These are phyloP conservation scores for Ornithoptera alexandrae DNA, from an alignment of 2,888 invertebrate species.

Conservation along the genomic window DNA sequence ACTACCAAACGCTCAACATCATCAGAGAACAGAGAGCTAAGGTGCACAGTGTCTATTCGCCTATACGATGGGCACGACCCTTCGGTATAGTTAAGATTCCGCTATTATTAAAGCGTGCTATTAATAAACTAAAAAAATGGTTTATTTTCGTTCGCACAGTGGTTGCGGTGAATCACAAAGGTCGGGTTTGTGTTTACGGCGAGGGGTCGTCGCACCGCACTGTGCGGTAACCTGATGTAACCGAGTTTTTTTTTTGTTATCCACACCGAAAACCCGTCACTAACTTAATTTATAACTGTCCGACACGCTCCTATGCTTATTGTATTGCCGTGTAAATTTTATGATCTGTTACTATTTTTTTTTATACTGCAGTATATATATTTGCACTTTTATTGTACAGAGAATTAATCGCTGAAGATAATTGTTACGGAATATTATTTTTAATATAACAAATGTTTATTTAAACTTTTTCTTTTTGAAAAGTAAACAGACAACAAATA, in stretches of 20 bases:
- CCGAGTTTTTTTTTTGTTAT: slow-evolving; percentile 25
- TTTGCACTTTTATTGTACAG: no score
- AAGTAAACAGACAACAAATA: no score
- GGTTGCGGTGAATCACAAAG: slow-evolving; percentile 23
- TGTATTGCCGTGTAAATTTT: slow-evolving; percentile 26
- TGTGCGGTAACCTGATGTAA: slow-evolving; percentile 29
- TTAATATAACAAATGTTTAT: no score
- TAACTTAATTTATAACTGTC: slow-evolving; percentile 29
- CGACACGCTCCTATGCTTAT: slow-evolving; percentile 28
- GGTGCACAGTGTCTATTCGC: no score
- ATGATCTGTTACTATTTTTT: slow-evolving; percentile 10
- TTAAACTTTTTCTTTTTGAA: no score
- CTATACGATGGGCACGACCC: no score
- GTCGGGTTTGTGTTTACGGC: slow-evolving; percentile 18
- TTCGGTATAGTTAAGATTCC: background rate
- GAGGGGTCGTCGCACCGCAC: slow-evolving; percentile 25
- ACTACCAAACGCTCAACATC: no score
- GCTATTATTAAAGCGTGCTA: slow-evolving; percentile 14
- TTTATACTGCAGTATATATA: no score
- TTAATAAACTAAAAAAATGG: slow-evolving; percentile 12
- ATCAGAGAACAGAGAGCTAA: no score
- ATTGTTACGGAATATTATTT: no score
- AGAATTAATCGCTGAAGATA: no score
- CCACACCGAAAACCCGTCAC: slow-evolving; percentile 26
- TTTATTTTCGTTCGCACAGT: slow-evolving; percentile 24